Conservation (phyloP, 1,140 invertebrate genomes). For the Homarus americanus region DNA sequence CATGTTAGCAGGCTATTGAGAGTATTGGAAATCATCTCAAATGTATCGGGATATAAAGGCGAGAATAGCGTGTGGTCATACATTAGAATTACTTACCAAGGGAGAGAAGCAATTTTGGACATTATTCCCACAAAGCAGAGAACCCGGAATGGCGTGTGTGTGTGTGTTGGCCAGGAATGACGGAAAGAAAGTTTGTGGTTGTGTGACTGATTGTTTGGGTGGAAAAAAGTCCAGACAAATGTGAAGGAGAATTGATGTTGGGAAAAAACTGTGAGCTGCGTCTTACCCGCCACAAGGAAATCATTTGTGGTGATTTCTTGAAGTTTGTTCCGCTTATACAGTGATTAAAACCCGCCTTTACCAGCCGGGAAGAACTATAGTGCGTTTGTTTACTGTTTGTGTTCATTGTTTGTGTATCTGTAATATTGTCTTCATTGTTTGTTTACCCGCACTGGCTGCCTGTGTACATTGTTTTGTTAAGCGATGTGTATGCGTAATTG, state of each 20-base stretch:
- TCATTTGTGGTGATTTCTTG: slow-evolving; percentile 45
- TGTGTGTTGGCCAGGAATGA: neutral
- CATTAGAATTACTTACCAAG: neutral
- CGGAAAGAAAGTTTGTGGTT: slow-evolving; percentile 53
- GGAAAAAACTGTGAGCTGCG: slow-evolving; percentile 28
- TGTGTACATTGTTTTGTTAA: too few relatives aligned
- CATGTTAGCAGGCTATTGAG: neutral
- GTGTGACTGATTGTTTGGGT: slow-evolving; percentile 63
- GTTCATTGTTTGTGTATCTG: too few relatives aligned
- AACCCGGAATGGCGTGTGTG: neutral
- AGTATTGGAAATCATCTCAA: slow-evolving; percentile 21
- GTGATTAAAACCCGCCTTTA: slow-evolving; percentile 58
- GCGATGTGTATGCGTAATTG: too few relatives aligned
- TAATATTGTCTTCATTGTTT: too few relatives aligned
- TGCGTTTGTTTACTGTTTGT: too few relatives aligned
- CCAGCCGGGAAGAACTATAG: too few relatives aligned
- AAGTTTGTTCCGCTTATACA: slow-evolving; percentile 27
- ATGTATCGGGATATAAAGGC: slow-evolving; percentile 44
- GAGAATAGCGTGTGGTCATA: slow-evolving; percentile 43
- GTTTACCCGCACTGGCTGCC: too few relatives aligned
- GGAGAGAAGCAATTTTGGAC: neutral
- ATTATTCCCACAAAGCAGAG: neutral
- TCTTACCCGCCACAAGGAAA: slow-evolving; percentile 21
- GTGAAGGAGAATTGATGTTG: slow-evolving; percentile 66
- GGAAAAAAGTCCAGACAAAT: slow-evolving; percentile 60